Evolutionary conservation across 35 echinoderm and acorn worm species (phyloP).

Genomic region (Holothuria glaberrima): DNA sequence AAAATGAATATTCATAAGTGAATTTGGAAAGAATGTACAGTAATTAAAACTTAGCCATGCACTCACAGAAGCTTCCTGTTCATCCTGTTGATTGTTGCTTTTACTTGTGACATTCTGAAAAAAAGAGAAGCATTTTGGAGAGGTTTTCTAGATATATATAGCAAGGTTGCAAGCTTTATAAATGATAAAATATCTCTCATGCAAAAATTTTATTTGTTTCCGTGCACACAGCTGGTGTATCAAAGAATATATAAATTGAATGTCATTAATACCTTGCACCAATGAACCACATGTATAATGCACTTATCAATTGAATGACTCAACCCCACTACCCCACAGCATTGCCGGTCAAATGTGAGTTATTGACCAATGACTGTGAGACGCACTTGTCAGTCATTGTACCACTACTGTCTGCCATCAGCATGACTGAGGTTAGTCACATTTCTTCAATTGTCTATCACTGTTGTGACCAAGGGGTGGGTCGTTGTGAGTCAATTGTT

Average conservation of each 20-base stretch:
- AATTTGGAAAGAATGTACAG: not conserved
- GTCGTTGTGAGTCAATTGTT: no score
- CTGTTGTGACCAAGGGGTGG: no score
- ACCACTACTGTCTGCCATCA: no score
- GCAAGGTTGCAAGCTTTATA: not conserved
- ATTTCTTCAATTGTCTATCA: no score
- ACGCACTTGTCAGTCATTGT: no score
- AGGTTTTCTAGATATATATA: not conserved
- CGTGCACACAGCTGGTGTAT: not conserved
- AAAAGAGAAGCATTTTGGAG: not conserved
- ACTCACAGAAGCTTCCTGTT: constrained; percentile 33
- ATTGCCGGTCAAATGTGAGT: no score
- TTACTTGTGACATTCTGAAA: not conserved
- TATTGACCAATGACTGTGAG: no score
- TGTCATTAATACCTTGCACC: not conserved
- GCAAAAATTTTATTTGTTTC: not conserved
- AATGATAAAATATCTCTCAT: not conserved
- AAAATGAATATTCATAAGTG: no score
- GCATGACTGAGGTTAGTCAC: no score
- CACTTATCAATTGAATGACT: no score
- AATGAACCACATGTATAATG: no score
- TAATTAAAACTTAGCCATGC: not conserved
- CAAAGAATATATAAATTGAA: not conserved
- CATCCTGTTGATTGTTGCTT: not conserved
- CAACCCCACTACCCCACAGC: no score